phyloP scores from a whole-genome alignment of 2,797 vertebrate genomes.

The Morelia viridis region DNA sequence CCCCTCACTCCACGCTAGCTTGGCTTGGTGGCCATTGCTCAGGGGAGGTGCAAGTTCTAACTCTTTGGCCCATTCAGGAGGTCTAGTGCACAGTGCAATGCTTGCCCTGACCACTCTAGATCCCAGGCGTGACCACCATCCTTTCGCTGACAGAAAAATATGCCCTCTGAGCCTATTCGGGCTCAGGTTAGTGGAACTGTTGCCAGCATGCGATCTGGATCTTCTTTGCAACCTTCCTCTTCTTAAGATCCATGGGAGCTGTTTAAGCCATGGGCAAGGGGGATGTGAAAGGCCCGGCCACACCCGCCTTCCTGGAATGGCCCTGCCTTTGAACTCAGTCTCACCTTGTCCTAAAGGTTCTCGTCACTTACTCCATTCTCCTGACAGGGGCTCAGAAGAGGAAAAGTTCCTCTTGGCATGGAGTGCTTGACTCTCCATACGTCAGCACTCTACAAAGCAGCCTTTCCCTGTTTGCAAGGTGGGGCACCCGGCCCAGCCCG shows the following conservation, averaged over 20 bases:
- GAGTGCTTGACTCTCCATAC: neutral
- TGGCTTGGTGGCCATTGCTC: too few species aligned
- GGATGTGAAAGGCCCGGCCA: neutral
- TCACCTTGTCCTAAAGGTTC: neutral
- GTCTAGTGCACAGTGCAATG: too few species aligned
- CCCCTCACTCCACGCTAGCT: too few species aligned
- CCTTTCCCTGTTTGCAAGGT: neutral
- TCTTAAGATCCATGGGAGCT: neutral
- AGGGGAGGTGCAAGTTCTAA: too few species aligned
- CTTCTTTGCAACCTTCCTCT: too few species aligned
- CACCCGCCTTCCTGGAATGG: neutral
- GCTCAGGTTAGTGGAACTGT: too few species aligned
- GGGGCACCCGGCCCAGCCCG: neutral
- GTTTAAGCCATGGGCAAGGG: neutral
- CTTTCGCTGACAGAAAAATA: too few species aligned
- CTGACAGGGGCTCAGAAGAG: neutral
- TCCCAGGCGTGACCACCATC: too few species aligned
- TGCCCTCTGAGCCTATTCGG: too few species aligned
- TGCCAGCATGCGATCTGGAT: neutral
- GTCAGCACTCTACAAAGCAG: neutral
- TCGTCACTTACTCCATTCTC: neutral
- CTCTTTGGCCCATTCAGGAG: too few species aligned
- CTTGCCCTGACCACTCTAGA: too few species aligned
- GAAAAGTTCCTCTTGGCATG: neutral
- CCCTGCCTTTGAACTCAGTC: neutral